Base-by-base conservation (phyloP, 2,113 vertebrate genomes). In the Mugil cephalus region DNA sequence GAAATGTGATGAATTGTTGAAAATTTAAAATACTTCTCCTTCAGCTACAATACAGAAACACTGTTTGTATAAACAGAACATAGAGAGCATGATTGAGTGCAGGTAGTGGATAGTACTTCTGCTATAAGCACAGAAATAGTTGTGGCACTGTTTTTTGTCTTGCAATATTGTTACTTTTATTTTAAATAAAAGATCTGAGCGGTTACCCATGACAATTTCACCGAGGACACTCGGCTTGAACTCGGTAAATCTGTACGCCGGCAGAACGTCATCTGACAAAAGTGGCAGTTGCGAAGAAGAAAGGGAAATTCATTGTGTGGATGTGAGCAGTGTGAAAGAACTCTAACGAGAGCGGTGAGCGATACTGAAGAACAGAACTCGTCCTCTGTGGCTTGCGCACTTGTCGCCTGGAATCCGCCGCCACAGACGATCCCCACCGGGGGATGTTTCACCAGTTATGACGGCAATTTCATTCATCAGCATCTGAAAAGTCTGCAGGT, bases 371-470 rank as follows among this genome's bases (percentile, higher is more conserved):
- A 19, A 50, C 35, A 15, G 30, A n/a, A 11, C 4, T 12, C 14
- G 4, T 40, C 17, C 6, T 48, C 13, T 39, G 66, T 5, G 60
- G 38, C 38, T 30, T 30, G 24, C 3, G 24, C 24, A 5, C 24
- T 5, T 18, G 59, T 19, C 46, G 14, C 7, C 8, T 34, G 4
- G 13, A 30, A 56, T 38, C 7, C 50, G 14, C 3, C 51, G 52
- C 11, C 11, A 17, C 4, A 1, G 36, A 58, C 30, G 59, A 77
- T 50, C 51, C 59, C 24, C 17, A n/a, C 38, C 36, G 47, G 13
- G 40, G 38, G 14, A 11, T 21, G 6, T 51, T 53, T 70, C 45
- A 76, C 55, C 53, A 46, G 40, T 52, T 48, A 11, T 19, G 21
- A 15, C 7, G 24, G 6, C 18, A 42, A 19, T 73, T 59, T 35